These are phyloP conservation scores for Conger conger DNA, from an alignment of 2,113 vertebrate genomes.

Conservation along the genomic window DNA sequence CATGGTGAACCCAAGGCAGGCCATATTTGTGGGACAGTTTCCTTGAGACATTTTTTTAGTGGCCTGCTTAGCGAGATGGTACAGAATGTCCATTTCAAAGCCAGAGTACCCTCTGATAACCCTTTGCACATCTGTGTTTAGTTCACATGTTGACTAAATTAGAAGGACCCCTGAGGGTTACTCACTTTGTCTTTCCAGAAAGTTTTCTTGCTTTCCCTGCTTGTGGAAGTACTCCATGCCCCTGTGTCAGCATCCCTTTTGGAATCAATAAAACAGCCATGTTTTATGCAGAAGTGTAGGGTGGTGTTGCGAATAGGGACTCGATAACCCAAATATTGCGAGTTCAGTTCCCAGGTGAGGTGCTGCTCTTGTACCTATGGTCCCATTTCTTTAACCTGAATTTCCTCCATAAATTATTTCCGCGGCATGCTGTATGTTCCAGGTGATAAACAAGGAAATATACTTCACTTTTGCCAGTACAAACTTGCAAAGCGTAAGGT, in stretches of 20 bases:
- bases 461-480: too few species aligned
- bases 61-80: slow-evolving; percentile 41
- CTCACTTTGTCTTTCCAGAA: neutral
- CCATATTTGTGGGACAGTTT: slow-evolving; percentile 49
- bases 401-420: neutral
- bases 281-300: too few species aligned
- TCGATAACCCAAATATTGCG: neutral
- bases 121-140: slow-evolving; percentile 40
- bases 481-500: too few species aligned
- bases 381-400: neutral
- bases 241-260: too few species aligned
- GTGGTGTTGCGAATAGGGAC: too few species aligned
- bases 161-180: slow-evolving; percentile 16
- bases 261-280: too few species aligned
- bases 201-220: too few species aligned
- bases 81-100: slow-evolving; percentile 21
- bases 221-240: too few species aligned
- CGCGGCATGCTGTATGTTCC: too few species aligned
- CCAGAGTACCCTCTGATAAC: slow-evolving; percentile 35
- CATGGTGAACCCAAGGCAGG: slow-evolving; percentile 42
- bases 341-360: slow-evolving; percentile 24
- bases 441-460: too few species aligned
- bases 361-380: neutral
- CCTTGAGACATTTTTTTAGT: slow-evolving; percentile 40
- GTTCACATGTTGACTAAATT: slow-evolving; percentile 46